These are phyloP conservation scores for Onychomys arenicola DNA, from an alignment of 2,797 vertebrate genomes.

Conservation along the genomic window DNA sequence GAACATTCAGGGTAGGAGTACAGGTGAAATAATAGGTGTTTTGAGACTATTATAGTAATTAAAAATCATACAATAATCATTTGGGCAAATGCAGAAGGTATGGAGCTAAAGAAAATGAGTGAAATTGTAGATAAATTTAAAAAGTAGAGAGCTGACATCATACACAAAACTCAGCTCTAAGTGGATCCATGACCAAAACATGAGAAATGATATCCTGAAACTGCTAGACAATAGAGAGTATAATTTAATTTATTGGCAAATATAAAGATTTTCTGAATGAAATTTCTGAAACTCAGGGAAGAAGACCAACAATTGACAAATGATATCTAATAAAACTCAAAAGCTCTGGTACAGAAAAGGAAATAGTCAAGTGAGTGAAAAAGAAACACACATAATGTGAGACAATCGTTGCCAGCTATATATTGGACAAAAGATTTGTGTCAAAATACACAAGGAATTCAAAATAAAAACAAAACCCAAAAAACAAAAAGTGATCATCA, in stretches of 20 bases:
- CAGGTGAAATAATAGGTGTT: neutral
- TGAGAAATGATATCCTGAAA: neutral
- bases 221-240: neutral
- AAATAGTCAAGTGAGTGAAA: neutral
- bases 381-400: neutral
- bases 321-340: neutral
- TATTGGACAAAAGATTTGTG: neutral
- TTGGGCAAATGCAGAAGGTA: neutral
- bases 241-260: neutral
- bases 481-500: neutral
- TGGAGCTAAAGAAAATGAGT: slow-evolving; percentile 8
- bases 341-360: neutral
- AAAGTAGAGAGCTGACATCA: neutral
- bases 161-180: neutral
- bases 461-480: neutral
- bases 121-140: slow-evolving; percentile 30
- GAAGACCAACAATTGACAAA: neutral
- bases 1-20: neutral
- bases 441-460: neutral
- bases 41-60: neutral
- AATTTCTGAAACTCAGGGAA: neutral
- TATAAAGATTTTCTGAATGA: neutral
- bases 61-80: neutral
- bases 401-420: neutral
- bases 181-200: neutral